Evolutionary conservation across 2,888 invertebrate genomes (phyloP).

Genomic region (Chrysolina americana): DNA sequence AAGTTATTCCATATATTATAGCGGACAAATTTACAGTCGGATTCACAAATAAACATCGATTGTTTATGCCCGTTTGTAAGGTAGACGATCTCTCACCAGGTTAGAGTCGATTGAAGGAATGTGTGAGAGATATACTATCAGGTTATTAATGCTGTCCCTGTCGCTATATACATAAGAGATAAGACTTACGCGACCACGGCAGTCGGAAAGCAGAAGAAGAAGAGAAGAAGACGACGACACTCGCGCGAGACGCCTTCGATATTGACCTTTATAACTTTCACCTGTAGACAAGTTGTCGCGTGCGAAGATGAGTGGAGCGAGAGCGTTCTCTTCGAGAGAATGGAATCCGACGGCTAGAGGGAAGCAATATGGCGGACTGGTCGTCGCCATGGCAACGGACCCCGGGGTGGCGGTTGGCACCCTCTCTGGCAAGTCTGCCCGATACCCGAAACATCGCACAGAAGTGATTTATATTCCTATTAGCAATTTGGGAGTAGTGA

Average conservation of each 20-base stretch:
- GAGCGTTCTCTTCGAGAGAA: conserved; percentile 39
- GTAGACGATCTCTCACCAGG: conserved; percentile 37
- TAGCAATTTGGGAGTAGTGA: conserved; percentile 55
- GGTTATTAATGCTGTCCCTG: conserved; percentile 54
- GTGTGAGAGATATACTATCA: conserved; percentile 45
- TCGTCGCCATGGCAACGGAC: conserved; percentile 66
- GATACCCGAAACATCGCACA: conserved; percentile 55
- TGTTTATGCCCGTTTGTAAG: conserved; percentile 36
- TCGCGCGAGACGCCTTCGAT: background rate
- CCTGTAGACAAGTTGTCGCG: background rate
- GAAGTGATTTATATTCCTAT: conserved; percentile 57
- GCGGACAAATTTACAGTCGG: conserved; percentile 43
- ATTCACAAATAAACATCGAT: conserved; percentile 44
- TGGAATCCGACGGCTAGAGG: conserved; percentile 49
- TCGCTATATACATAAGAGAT: conserved; percentile 55
- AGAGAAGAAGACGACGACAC: conserved; percentile 36
- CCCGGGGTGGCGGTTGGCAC: conserved; percentile 63
- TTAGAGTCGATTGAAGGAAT: conserved; percentile 39
- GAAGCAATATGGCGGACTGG: conserved; percentile 63
- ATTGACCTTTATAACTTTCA: conserved; percentile 21
- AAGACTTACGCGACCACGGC: conserved; percentile 54
- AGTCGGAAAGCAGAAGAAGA: too few species aligned
- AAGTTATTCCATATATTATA: conserved; percentile 37
- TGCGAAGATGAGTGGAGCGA: background rate
- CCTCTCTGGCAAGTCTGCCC: conserved; percentile 50